Percentiles rank a stretch among this genome's conserved stretches.
Evolutionary conservation across 2,888 invertebrate species (phyloP).

Genomic region (Sminthurides aquaticus): DNA sequence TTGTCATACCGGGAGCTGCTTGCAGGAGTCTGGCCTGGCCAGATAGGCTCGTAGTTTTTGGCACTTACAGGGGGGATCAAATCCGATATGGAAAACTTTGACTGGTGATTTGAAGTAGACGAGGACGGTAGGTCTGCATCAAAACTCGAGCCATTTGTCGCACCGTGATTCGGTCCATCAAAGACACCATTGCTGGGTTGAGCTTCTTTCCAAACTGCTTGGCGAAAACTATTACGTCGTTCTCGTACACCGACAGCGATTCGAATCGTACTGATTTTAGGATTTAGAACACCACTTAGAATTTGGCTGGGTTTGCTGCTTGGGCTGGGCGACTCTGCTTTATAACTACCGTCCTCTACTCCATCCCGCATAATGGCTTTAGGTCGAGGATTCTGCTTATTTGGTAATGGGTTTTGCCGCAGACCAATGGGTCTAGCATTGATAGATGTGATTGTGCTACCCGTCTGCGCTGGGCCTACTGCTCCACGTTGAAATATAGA

Average conservation of each 20-base stretch:
- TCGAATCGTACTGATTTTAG: slow-evolving; percentile 24
- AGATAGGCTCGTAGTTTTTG: slow-evolving; percentile 44
- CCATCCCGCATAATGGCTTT: not conserved
- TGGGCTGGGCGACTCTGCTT: not conserved
- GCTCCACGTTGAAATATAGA: not conserved
- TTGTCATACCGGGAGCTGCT: not conserved
- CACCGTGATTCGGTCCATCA: not conserved
- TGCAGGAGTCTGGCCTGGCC: slow-evolving; percentile 33
- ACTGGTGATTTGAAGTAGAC: not conserved
- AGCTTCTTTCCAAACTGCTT: slow-evolving; percentile 45
- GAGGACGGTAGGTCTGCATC: not conserved
- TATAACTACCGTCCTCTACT: too few relatives aligned
- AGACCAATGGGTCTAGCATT: not conserved
- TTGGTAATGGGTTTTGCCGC: not conserved
- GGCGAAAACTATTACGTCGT: slow-evolving; percentile 46
- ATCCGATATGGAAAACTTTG: not conserved
- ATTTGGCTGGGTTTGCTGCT: not conserved
- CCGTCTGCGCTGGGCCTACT: not conserved
- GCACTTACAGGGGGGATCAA: slow-evolving; percentile 18
- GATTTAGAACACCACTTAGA: not conserved
- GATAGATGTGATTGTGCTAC: not conserved
- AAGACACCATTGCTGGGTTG: slow-evolving; percentile 11
- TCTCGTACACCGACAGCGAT: slow-evolving; percentile 44
- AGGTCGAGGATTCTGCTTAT: not conserved
- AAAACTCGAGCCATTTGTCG: not conserved